These are phyloP conservation scores for Melanaphis sacchari DNA, from an alignment of 1,140 invertebrate species.

Conservation along the genomic window DNA sequence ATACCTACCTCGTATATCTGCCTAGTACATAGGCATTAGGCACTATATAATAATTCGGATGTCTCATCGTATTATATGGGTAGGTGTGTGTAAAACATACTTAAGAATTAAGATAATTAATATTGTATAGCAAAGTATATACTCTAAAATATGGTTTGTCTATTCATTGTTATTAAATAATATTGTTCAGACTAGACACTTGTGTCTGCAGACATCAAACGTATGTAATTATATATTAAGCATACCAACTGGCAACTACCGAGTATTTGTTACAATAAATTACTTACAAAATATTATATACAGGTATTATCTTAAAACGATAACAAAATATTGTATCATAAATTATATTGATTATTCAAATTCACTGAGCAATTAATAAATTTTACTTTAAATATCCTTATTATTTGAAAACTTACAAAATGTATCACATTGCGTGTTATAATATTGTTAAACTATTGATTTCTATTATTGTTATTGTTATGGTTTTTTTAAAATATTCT, in stretches of 20 bases:
- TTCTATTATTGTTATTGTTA: neutral
- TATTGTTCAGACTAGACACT: neutral
- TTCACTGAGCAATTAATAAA: neutral
- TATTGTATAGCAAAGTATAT: neutral
- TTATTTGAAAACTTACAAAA: neutral
- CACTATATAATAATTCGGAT: neutral
- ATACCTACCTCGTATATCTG: too few relatives aligned
- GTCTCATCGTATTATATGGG: neutral
- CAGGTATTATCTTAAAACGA: neutral
- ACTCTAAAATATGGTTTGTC: neutral
- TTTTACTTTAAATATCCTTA: neutral
- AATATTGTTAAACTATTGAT: neutral
- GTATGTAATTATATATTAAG: neutral
- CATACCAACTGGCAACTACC: neutral
- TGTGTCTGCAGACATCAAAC: neutral
- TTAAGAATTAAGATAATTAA: neutral
- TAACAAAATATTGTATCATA: neutral
- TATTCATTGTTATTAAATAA: neutral
- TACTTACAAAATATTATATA: neutral
- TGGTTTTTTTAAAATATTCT: neutral
- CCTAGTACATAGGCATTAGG: neutral
- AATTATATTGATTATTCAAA: neutral
- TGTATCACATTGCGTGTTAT: neutral
- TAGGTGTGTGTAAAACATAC: neutral
- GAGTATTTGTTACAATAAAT: neutral